phyloP scores from a whole-genome alignment of 2,113 vertebrate genomes.

The Neodontobutis hainanensis region DNA sequence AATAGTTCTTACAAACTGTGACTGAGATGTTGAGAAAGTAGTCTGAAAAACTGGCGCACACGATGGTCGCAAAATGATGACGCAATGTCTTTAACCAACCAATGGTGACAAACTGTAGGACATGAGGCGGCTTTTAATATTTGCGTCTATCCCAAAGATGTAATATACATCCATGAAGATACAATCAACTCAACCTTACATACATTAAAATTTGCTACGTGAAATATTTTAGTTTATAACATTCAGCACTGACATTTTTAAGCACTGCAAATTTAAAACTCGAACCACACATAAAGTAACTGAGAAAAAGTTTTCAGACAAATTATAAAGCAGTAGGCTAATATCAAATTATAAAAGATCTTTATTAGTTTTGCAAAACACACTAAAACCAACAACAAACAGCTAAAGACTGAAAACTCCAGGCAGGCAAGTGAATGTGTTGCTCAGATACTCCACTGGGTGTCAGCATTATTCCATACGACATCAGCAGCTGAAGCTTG shows the following conservation, averaged over 20 bases:
- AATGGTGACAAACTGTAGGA: not conserved
- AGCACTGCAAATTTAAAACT: too few relatives aligned
- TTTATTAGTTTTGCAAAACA: conserved; percentile 38
- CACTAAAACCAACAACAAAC: not conserved
- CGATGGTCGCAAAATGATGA: conserved; percentile 42
- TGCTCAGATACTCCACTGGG: conserved; percentile 46
- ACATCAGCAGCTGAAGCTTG: conserved; percentile 35
- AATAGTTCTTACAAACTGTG: not conserved
- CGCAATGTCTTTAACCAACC: not conserved
- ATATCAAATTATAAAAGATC: not conserved
- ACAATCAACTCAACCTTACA: too few relatives aligned
- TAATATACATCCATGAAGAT: too few relatives aligned
- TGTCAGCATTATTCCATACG: conserved; percentile 53
- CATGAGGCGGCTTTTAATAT: not conserved
- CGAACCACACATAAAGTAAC: too few relatives aligned
- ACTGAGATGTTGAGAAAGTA: not conserved
- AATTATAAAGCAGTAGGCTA: too few relatives aligned
- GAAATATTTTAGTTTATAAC: too few relatives aligned
- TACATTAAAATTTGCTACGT: too few relatives aligned
- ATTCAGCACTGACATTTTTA: too few relatives aligned
- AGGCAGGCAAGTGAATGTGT: not conserved
- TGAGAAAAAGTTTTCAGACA: too few relatives aligned
- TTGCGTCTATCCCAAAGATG: too few relatives aligned
- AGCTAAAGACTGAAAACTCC: not conserved
- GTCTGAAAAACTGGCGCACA: not conserved